Conservation (phyloP, 2,888 invertebrate species). For the Apodemia duryi region DNA sequence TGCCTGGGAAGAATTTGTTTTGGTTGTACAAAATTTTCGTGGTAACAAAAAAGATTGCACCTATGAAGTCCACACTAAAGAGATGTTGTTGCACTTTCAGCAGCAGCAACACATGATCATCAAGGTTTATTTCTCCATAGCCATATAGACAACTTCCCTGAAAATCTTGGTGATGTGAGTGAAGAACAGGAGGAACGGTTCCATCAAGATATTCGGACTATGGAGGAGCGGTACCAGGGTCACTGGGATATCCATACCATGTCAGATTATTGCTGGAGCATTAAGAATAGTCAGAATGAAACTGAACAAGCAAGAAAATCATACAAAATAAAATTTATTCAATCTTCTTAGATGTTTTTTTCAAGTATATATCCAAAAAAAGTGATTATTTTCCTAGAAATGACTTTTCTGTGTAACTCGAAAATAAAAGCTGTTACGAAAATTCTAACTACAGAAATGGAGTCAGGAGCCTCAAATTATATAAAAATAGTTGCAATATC, state of each 20-base stretch:
- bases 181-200: neutral
- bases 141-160: neutral
- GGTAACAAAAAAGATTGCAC: constrained; percentile 6
- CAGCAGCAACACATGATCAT: neutral
- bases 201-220: neutral
- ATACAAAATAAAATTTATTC: neutral
- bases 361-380: no score
- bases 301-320: neutral
- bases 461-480: no score
- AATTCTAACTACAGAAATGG: no score
- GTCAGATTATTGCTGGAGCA: neutral
- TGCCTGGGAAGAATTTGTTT: constrained; percentile 20
- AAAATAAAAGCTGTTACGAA: no score
- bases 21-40: constrained; percentile 17
- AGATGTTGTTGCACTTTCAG: neutral
- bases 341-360: no score
- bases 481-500: no score
- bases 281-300: neutral
- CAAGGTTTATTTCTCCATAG: neutral
- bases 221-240: neutral
- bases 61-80: neutral
- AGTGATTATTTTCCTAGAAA: no score
- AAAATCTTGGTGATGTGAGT: neutral
- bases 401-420: no score
- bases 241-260: neutral